Base-by-base conservation (phyloP, 2,797 vertebrate species). In the Anguilla megastoma region DNA sequence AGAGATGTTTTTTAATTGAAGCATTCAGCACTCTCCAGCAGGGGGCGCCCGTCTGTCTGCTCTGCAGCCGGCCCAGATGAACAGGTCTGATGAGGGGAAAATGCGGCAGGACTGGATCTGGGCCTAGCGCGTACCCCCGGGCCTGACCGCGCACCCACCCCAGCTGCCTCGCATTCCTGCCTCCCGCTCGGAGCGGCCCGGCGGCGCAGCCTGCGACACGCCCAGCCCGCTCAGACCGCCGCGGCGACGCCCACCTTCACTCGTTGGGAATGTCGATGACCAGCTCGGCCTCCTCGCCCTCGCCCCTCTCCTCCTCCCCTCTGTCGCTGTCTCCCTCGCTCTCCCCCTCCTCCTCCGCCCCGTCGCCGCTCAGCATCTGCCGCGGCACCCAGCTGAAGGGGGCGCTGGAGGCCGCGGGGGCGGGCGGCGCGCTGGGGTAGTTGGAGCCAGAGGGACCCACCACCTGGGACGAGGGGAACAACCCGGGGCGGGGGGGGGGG, bases 181-280 rank as follows among this genome's bases (percentile, higher is more conserved):
- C 8, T 48, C 7, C 79, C 4, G 41, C 76, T 48, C 1, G 21
- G 18, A 63, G 24, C 60, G 6, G 16, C 60, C 30, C 14, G 6
- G 16, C 9, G 12, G 30, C 5, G 7, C 74, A 16, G 30, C 9
- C 14, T 10, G 14, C 0, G 33, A 45, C 33, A 79, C 74, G 12
- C 74, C 30, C 74, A 5, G 33, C 2, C 16, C 4, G 33, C 21
- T 66, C 63, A n/a, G 27, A 41, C 3, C 8, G 7, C 63, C 36
- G 3, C 33, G 58, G 85, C 66, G 56, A 71, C 60, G 27, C 50
- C 8, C 58, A 88, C 84, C 86, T 63, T 97, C 93, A 97, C 93
- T 97, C 96, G 52, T 96, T 97, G 30, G 98, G 98, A 89, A 98
- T 97, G 94, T 98, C 98, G n/a, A 98, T 98, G 91, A 98, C 98